Evolutionary conservation across 2,113 vertebrate species (phyloP).

Genomic region (Clarias macrocephalus): DNA sequence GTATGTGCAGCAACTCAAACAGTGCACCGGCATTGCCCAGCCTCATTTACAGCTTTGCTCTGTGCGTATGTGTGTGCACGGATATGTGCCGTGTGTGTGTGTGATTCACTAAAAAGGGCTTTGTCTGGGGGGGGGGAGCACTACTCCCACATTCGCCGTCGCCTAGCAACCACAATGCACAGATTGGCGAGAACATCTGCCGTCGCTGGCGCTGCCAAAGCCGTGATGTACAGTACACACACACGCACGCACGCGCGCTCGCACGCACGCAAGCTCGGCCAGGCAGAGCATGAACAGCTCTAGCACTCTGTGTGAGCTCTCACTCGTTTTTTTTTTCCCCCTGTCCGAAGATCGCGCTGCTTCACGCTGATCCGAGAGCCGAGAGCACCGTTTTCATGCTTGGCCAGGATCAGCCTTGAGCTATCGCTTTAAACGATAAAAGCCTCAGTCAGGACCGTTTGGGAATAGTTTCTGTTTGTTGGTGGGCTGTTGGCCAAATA

Average conservation of each 20-base stretch:
- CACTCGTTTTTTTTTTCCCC: not conserved
- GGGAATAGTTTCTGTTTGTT: slow-evolving; percentile 6
- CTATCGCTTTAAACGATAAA: slow-evolving; percentile 10
- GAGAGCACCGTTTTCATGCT: slow-evolving; percentile 28
- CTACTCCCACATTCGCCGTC: slow-evolving; percentile 49
- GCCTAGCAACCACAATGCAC: slow-evolving; percentile 59
- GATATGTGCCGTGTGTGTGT: slow-evolving; percentile 34
- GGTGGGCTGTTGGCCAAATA: not conserved
- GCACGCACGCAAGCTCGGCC: slow-evolving; percentile 11
- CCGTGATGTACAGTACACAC: slow-evolving; percentile 53
- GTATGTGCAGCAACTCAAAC: slow-evolving; percentile 36
- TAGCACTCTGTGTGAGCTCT: slow-evolving; percentile 23
- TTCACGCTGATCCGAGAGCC: not conserved
- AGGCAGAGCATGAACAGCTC: slow-evolving; percentile 29
- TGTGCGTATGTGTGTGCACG: slow-evolving; percentile 18
- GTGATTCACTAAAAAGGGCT: slow-evolving; percentile 48
- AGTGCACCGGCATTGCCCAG: slow-evolving; percentile 36
- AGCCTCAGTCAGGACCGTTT: slow-evolving; percentile 6
- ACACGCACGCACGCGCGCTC: not conserved
- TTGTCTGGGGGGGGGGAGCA: slow-evolving; percentile 40
- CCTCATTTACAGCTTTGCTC: slow-evolving; percentile 30
- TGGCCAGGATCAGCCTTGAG: slow-evolving; percentile 10
- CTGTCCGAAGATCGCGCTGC: not conserved
- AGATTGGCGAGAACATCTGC: slow-evolving; percentile 62
- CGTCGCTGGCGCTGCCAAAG: slow-evolving; percentile 47